A percentile compares a stretch with the other conserved stretches of the same genome.
Evolutionary conservation across 2,797 vertebrate genomes (phyloP).

Genomic region (Pogoniulus pusillus): DNA sequence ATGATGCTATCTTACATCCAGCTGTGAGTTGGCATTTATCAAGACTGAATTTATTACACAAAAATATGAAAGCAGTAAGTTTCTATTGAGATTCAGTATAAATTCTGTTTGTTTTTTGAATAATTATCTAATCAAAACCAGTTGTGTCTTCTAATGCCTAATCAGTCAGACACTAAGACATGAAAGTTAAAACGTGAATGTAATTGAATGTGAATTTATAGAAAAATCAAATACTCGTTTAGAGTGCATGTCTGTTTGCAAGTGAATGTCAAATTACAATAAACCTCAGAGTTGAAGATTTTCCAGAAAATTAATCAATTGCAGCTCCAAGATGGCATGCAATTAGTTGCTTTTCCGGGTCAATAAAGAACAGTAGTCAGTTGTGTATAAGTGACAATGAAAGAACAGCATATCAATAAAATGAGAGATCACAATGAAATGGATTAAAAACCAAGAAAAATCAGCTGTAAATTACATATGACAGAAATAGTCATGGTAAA

Average conservation of each 20-base stretch:
- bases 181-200: background rate
- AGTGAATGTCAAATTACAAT: background rate
- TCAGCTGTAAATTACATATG: background rate
- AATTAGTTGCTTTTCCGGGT: background rate
- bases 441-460: background rate
- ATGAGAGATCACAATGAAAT: background rate
- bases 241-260: background rate
- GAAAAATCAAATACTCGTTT: background rate
- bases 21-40: background rate
- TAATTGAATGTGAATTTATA: background rate
- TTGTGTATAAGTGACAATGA: background rate
- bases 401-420: background rate
- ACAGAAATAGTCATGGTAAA: too few relatives aligned
- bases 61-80: background rate
- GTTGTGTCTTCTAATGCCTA: background rate
- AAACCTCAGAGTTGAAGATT: background rate
- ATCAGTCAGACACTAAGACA: background rate
- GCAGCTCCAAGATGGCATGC: background rate
- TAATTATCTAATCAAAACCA: background rate
- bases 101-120: background rate
- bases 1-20: background rate
- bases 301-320: background rate
- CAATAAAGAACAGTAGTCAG: background rate
- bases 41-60: background rate
- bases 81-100: background rate